Percentiles rank a stretch among this genome's conserved stretches.
Conservation (phyloP, 92 coral and sea anemone species). For the Muricea muricata region DNA sequence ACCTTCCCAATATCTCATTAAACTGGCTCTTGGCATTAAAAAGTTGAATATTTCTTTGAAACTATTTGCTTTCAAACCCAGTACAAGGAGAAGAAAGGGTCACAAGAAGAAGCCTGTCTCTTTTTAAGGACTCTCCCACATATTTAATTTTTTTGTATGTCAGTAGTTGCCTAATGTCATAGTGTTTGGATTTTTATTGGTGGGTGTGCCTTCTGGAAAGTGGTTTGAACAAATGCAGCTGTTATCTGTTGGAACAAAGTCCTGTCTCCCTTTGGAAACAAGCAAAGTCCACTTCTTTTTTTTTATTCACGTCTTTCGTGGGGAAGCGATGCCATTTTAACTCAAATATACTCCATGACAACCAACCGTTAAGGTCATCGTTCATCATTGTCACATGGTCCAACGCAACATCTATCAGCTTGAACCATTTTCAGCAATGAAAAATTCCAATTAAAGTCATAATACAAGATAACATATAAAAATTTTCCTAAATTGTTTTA, state of each 20-base stretch:
- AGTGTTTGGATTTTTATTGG: constrained; percentile 23
- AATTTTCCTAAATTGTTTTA: too few relatives aligned
- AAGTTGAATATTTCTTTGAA: constrained; percentile 4
- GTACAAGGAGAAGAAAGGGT: not conserved
- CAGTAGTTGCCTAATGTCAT: constrained; percentile 10
- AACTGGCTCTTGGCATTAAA: constrained; percentile 15
- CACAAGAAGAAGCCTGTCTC: not conserved
- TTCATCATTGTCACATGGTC: constrained; percentile 24
- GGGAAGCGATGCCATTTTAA: constrained; percentile 32
- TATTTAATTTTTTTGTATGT: constrained; percentile 6
- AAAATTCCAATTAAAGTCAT: not conserved
- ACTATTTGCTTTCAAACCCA: constrained; percentile 25
- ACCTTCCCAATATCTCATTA: constrained; percentile 38
- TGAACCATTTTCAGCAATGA: not conserved
- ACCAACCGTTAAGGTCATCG: not conserved
- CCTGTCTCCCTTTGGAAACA: constrained; percentile 5
- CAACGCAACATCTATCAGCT: constrained; percentile 22
- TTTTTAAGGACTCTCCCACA: constrained; percentile 13
- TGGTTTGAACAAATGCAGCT: constrained; percentile 29
- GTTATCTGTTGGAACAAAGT: constrained; percentile 12
- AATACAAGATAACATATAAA: too few relatives aligned
- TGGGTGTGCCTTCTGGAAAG: constrained; percentile 29
- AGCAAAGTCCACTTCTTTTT: constrained; percentile 2
- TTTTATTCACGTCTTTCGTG: not conserved
- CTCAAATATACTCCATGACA: constrained; percentile 17